Evolutionary conservation across 2,797 vertebrate genomes (phyloP).

Genomic region (Pangasius mekongensis): DNA sequence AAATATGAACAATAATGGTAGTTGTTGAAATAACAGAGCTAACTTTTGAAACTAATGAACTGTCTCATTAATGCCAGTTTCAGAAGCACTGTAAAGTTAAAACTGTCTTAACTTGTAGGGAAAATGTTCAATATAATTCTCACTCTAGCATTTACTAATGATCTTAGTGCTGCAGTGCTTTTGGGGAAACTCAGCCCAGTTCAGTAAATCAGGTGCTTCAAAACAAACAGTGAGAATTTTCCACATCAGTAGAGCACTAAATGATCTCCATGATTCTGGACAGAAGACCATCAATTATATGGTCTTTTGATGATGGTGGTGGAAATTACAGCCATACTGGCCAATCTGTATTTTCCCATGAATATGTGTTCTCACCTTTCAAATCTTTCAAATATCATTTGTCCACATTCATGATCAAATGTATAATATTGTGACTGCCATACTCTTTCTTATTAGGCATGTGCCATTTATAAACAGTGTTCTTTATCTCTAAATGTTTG

Average conservation of each 20-base stretch:
- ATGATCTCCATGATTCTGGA: neutral
- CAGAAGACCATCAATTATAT: neutral
- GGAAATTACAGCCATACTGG: neutral
- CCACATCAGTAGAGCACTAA: neutral
- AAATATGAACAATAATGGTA: neutral
- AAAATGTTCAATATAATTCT: neutral
- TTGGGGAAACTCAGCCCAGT: neutral
- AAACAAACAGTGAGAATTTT: conserved; percentile 2
- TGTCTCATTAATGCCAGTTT: neutral
- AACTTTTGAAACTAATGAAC: neutral
- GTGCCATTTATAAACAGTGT: neutral
- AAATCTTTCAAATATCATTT: neutral
- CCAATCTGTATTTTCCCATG: neutral
- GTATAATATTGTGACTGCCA: neutral
- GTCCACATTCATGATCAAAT: neutral
- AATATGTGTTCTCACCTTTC: neutral
- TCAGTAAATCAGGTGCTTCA: conserved; percentile 14
- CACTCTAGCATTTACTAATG: neutral
- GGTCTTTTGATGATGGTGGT: neutral
- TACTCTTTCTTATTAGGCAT: neutral
- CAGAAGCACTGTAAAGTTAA: neutral
- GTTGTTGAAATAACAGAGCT: neutral
- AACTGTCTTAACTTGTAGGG: neutral
- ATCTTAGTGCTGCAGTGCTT: neutral
- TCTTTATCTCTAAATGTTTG: neutral